phyloP scores from a whole-genome alignment of 2,113 vertebrate species.

The Pedionomus torquatus region DNA sequence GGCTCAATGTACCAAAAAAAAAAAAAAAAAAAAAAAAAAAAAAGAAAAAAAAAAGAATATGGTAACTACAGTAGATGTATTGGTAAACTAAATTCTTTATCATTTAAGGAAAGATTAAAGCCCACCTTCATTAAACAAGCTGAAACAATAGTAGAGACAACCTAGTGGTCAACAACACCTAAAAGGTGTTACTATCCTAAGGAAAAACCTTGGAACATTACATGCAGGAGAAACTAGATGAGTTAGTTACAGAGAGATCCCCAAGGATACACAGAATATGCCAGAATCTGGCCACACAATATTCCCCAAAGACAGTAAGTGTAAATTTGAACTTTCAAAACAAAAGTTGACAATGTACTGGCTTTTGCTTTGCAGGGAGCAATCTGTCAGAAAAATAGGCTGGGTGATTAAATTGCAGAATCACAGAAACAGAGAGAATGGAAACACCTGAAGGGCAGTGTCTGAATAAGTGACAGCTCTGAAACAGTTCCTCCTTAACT shows the following conservation, averaged over 20 bases:
- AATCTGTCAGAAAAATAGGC: not conserved
- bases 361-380: not conserved
- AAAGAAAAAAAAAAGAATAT: not conserved
- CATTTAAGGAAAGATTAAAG: not conserved
- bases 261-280: rapidly evolving
- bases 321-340: not conserved
- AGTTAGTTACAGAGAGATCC: not conserved
- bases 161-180: not conserved
- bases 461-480: not conserved
- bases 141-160: not conserved
- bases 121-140: not conserved
- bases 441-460: not conserved
- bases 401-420: not conserved
- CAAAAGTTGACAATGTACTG: not conserved
- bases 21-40: not conserved
- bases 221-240: not conserved
- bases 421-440: not conserved
- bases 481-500: not conserved
- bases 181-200: not conserved
- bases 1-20: not conserved
- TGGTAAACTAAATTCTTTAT: not conserved
- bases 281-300: not conserved
- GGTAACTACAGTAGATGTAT: not conserved
- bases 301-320: not conserved
- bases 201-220: not conserved